These are phyloP conservation scores for Dromaius novaehollandiae DNA, from an alignment of 2,113 vertebrate species.

Conservation along the genomic window DNA sequence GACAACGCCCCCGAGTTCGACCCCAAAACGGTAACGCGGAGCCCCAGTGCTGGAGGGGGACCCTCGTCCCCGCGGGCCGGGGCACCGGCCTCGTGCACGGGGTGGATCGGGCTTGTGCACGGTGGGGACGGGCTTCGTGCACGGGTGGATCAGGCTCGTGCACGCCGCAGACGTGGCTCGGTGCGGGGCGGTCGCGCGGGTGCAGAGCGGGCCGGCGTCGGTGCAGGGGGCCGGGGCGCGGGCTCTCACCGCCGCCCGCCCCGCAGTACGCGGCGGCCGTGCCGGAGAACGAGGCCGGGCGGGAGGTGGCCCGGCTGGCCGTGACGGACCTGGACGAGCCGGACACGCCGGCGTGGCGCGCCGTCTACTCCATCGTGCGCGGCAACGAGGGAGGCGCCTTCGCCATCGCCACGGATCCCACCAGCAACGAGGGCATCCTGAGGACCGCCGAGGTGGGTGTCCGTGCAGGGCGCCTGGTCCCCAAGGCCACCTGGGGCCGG, in stretches of 20 bases:
- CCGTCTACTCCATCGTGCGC: constrained; percentile 79
- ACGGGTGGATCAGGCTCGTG: no score
- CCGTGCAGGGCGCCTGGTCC: no score
- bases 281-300: constrained; percentile 76
- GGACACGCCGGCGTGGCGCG: constrained; percentile 79
- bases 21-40: constrained; percentile 53
- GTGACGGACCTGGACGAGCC: constrained; percentile 82
- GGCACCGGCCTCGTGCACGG: no score
- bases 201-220: no score
- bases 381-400: constrained; percentile 80
- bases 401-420: constrained; percentile 70
- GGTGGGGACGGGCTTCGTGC: no score
- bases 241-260: not conserved
- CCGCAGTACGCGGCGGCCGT: constrained; percentile 76
- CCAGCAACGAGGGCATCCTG: constrained; percentile 87
- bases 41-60: no score
- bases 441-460: constrained; percentile 74
- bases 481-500: fast-evolving
- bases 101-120: no score
- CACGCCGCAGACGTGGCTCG: no score
- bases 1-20: constrained; percentile 78
- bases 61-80: fast-evolving
- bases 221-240: no score
- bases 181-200: no score
- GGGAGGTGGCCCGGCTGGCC: constrained; percentile 67